These are phyloP conservation scores for Pyrochroa serraticornis DNA, from an alignment of 2,888 invertebrate species.

Conservation along the genomic window DNA sequence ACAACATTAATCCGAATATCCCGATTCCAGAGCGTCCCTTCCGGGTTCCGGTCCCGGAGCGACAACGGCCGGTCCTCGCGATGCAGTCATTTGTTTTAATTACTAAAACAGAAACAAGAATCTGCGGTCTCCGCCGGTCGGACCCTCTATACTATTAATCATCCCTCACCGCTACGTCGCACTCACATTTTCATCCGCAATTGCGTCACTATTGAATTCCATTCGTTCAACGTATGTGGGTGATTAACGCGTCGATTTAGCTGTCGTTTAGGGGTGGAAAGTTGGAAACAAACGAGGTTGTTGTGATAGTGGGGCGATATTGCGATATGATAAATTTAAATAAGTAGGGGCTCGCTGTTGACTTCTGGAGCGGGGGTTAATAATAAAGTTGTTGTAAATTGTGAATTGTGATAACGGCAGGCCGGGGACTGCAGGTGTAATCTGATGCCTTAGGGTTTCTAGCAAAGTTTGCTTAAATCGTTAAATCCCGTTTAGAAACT, in stretches of 20 bases:
- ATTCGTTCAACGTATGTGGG: too few species aligned
- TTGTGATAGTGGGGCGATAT: neutral
- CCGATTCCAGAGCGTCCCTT: slow-evolving; percentile 42
- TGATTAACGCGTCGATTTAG: too few species aligned
- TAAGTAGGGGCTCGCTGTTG: slow-evolving; percentile 15
- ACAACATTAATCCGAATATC: slow-evolving; percentile 45
- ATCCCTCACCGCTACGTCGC: slow-evolving; percentile 30
- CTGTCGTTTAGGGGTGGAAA: too few species aligned
- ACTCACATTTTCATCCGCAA: neutral
- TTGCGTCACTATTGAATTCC: slow-evolving; percentile 2
- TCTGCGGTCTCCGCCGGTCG: slow-evolving; percentile 46
- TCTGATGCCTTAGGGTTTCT: slow-evolving; percentile 29
- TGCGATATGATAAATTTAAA: slow-evolving; percentile 24
- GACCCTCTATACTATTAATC: slow-evolving; percentile 46
- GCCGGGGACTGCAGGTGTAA: slow-evolving; percentile 33
- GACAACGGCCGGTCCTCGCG: slow-evolving; percentile 43
- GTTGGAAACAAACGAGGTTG: too few species aligned
- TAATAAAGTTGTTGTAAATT: slow-evolving; percentile 35
- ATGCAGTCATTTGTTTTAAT: slow-evolving; percentile 50
- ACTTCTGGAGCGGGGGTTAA: slow-evolving; percentile 23
- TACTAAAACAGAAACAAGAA: slow-evolving; percentile 51
- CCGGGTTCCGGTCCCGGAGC: slow-evolving; percentile 44
- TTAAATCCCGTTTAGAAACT: slow-evolving; percentile 30
- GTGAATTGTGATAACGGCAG: slow-evolving; percentile 33
- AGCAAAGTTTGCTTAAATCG: slow-evolving; percentile 35